Base-by-base conservation (phyloP, 1,140 invertebrate species). In the Drosophila grimshawi region DNA sequence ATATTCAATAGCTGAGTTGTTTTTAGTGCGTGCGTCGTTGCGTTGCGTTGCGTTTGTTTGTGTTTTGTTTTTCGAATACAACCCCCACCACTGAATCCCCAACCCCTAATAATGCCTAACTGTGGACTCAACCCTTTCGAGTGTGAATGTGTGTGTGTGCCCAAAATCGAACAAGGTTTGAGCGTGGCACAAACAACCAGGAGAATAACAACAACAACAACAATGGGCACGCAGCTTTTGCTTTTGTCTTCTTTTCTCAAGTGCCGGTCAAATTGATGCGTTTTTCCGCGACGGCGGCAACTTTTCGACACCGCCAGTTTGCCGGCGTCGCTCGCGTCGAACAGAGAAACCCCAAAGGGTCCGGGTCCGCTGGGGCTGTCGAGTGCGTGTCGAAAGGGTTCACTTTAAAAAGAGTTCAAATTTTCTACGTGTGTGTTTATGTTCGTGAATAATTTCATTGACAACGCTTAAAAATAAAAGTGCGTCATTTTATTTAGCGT, bases 171-270 rank as follows among this genome's bases (percentile, higher is more conserved):
- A 88, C 85, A 83, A 88, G 85, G 82, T 88, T 80, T 76, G 72
- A 71, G 80, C 49, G 81, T 51, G 27, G 37, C 49, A 30, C 53
- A 46, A 66, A 69, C 69, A 66, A 53, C 51, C 62, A 67, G 65
- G 65, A 68, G 29, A 80, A 69, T 65, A 65, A 45, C 33, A 57
- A 51, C 59, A 76, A 68, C 61, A 62, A 69, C 45, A 71, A 77
- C 46, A 82, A 73, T 83, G 73, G 72, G 64, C 73, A 90, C 86
- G 85, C 86, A 90, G 85, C 86, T 89, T 89, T 89, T 80, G 85
- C 77, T 70, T 89, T 83, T 88, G 74, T 90, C 86, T 90, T 76
- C 49, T 72, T 81, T 76, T 76, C 85, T 88, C 85, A 78, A 89
- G 78, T 79, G 76, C 52, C 67, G 78, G 78, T 78, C 78, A 81